A percentile compares a stretch with the other conserved stretches of the same genome.
Conservation (phyloP, 1,140 invertebrate genomes). For the Drosophila asahinai region DNA sequence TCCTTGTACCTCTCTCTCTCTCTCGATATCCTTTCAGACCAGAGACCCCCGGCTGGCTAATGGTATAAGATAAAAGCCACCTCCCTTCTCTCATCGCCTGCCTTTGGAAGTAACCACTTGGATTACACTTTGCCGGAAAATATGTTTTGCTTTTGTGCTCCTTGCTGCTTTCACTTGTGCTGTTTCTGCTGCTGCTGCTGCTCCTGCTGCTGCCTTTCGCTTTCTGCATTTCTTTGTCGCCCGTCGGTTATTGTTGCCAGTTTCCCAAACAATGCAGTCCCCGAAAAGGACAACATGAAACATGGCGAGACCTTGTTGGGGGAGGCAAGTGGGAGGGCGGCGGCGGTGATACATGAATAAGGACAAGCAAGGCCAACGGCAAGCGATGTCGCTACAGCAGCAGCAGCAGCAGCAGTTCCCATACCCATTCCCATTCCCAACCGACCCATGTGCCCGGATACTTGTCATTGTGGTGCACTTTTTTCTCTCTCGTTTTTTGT, state of each 20-base stretch:
- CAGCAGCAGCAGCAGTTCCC: not conserved
- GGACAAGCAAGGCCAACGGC: slow-evolving; percentile 71
- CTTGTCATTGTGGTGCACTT: slow-evolving; percentile 67
- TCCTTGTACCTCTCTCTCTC: not conserved
- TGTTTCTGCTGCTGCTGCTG: not conserved
- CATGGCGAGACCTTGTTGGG: slow-evolving; percentile 53
- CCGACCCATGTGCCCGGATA: slow-evolving; percentile 12
- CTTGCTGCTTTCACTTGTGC: slow-evolving; percentile 1
- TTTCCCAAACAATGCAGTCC: slow-evolving; percentile 63
- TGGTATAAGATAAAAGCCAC: slow-evolving; percentile 12
- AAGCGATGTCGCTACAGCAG: slow-evolving; percentile 26
- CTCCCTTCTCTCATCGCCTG: slow-evolving; percentile 2
- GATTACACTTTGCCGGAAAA: slow-evolving; percentile 66
- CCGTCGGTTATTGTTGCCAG: slow-evolving; percentile 55
- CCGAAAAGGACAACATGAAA: slow-evolving; percentile 56
- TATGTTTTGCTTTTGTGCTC: slow-evolving; percentile 34
- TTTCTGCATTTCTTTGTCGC: slow-evolving; percentile 52
- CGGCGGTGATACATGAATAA: slow-evolving; percentile 41
- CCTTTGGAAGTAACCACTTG: slow-evolving; percentile 54
- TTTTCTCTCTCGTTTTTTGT: slow-evolving; percentile 32
- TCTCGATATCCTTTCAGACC: not conserved
- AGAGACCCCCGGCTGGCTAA: slow-evolving; percentile 25
- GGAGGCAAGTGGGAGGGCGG: slow-evolving; percentile 6
- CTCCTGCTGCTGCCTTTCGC: slow-evolving; percentile 10
- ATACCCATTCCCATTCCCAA: not conserved